A percentile compares a stretch with the other conserved stretches of the same genome.
Conservation (phyloP, 2,888 invertebrate genomes). For the Globia sparganii region DNA sequence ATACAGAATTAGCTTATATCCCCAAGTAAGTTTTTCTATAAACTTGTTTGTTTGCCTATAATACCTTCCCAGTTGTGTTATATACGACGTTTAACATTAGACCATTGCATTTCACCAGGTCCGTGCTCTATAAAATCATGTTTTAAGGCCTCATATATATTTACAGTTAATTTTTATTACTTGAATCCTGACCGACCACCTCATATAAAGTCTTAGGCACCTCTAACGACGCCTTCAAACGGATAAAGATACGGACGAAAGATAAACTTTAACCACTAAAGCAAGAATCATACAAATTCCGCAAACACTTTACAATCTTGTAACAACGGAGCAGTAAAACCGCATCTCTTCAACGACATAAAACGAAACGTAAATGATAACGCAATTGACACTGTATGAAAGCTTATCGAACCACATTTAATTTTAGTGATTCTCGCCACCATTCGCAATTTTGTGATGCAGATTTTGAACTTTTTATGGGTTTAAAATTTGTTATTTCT, state of each 20-base stretch:
- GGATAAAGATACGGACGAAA: conserved; percentile 8
- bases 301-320: conserved; percentile 23
- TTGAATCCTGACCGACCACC: conserved; percentile 9
- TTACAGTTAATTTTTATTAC: conserved; percentile 25
- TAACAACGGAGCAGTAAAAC: conserved; percentile 3
- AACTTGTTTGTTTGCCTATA: background rate
- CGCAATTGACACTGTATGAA: conserved; percentile 26
- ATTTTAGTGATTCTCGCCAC: conserved; percentile 48
- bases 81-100: no score
- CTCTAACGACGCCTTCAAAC: conserved; percentile 25
- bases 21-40: no score
- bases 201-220: conserved; percentile 7
- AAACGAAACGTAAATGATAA: conserved; percentile 47
- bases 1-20: background rate
- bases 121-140: background rate
- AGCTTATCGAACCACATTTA: conserved; percentile 54
- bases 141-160: background rate
- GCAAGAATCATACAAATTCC: conserved; percentile 27
- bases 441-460: conserved; percentile 24
- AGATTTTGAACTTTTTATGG: conserved; percentile 13
- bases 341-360: conserved; percentile 22
- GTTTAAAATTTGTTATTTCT: conserved; percentile 13
- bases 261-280: conserved; percentile 39
- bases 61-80: background rate
- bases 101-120: background rate